Evolutionary conservation across 53 echinoderm and acorn worm genomes (phyloP).

Genomic region (Glandiceps talaboti): DNA sequence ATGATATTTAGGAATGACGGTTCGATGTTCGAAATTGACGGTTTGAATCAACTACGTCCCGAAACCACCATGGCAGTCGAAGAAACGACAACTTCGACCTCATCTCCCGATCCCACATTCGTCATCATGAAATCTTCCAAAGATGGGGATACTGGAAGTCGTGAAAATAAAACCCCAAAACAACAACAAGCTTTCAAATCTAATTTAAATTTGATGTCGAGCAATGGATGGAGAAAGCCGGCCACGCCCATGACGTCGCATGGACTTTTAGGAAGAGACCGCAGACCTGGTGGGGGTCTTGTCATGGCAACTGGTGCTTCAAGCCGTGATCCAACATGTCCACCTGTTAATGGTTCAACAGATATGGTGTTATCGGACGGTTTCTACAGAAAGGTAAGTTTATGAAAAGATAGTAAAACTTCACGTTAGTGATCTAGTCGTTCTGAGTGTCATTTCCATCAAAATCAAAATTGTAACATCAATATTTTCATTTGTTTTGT

Average conservation of each 20-base stretch:
- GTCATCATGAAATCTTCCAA: background rate
- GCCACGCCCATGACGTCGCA: background rate
- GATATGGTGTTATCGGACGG: background rate
- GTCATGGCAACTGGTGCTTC: background rate
- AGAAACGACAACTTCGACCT: background rate
- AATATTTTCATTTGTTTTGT: too few species aligned
- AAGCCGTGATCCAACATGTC: background rate
- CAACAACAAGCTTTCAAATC: background rate
- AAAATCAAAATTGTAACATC: too few species aligned
- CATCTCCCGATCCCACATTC: background rate
- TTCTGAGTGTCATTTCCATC: too few species aligned
- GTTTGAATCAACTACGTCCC: background rate
- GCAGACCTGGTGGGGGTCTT: background rate
- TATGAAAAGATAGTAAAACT: too few species aligned
- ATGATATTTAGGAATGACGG: background rate
- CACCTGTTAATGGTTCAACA: background rate
- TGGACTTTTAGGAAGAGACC: background rate
- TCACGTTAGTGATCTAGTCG: too few species aligned
- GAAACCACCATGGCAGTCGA: background rate
- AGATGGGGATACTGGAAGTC: background rate
- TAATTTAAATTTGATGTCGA: background rate
- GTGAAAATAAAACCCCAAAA: too few species aligned
- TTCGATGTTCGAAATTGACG: background rate
- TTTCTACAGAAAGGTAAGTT: background rate
- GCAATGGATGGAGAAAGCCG: background rate